phyloP scores from a whole-genome alignment of 1,140 invertebrate genomes.

The Brachionus calyciflorus region DNA sequence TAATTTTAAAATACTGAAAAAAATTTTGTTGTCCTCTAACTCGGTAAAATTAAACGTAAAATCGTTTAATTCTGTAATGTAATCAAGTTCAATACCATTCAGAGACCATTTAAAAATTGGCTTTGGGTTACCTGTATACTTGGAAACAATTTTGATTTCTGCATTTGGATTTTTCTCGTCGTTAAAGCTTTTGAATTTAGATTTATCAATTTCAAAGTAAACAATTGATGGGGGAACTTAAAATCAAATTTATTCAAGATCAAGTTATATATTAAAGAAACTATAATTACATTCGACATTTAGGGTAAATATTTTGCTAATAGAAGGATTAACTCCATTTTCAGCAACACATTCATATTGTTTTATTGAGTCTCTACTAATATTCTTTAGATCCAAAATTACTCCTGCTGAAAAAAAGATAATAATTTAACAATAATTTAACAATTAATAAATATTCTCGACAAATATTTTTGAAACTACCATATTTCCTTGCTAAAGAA shows the following conservation, averaged over 20 bases:
- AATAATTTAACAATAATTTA: background rate
- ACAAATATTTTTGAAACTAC: no score
- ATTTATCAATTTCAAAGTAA: constrained; percentile 15
- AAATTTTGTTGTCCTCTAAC: background rate
- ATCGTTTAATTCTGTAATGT: background rate
- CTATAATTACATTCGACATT: constrained; percentile 24
- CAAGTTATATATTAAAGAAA: background rate
- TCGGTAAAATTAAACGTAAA: background rate
- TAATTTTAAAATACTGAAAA: background rate
- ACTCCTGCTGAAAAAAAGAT: background rate
- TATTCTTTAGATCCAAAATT: constrained; percentile 12
- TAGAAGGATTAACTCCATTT: constrained; percentile 32
- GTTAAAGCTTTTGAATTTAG: background rate
- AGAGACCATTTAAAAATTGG: background rate
- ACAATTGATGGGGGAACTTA: background rate
- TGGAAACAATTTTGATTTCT: background rate
- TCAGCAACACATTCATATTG: constrained; percentile 32
- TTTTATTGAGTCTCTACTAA: constrained; percentile 12
- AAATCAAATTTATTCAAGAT: background rate
- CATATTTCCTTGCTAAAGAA: no score
- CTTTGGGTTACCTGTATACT: background rate
- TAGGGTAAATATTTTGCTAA: constrained; percentile 17
- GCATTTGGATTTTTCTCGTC: background rate
- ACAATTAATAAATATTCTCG: no score
- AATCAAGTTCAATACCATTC: background rate